A percentile compares a stretch with the other conserved stretches of the same genome.
phyloP scores from a whole-genome alignment of 2,113 vertebrate genomes.

The Myodes glareolus region DNA sequence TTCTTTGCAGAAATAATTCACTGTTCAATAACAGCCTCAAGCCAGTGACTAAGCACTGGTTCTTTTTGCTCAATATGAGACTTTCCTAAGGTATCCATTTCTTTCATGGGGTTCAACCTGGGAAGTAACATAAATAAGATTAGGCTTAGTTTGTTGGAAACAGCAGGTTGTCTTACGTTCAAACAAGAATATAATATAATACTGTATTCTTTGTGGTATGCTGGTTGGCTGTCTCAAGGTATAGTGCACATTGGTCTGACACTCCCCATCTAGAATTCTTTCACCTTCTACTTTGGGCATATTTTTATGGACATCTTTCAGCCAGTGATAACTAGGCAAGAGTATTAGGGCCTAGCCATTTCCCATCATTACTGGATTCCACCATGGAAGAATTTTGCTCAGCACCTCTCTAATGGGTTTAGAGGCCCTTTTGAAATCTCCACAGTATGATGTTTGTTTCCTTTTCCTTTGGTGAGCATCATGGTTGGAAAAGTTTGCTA shows the following conservation, averaged over 20 bases:
- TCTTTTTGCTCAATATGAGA: neutral
- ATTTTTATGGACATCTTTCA: neutral
- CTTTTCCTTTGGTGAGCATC: neutral
- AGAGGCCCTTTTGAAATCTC: neutral
- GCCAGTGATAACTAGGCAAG: neutral
- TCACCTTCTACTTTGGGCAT: neutral
- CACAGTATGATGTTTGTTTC: neutral
- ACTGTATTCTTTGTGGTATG: neutral
- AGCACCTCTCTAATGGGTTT: neutral
- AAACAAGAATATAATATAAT: slow-evolving; percentile 7
- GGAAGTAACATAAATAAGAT: neutral
- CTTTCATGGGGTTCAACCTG: neutral
- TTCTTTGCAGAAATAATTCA: neutral
- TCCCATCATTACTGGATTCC: neutral
- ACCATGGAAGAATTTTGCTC: neutral
- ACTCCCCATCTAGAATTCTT: neutral
- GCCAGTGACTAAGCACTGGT: neutral
- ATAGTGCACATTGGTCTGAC: neutral
- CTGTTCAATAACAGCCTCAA: neutral
- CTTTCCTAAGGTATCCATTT: neutral
- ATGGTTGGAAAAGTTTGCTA: neutral
- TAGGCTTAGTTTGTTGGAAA: neutral
- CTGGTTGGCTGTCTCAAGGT: neutral
- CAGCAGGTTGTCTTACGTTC: neutral
- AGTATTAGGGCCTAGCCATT: neutral